These are phyloP conservation scores for Heterocephalus glaber DNA, from an alignment of 2,113 vertebrate genomes.

Conservation along the genomic window DNA sequence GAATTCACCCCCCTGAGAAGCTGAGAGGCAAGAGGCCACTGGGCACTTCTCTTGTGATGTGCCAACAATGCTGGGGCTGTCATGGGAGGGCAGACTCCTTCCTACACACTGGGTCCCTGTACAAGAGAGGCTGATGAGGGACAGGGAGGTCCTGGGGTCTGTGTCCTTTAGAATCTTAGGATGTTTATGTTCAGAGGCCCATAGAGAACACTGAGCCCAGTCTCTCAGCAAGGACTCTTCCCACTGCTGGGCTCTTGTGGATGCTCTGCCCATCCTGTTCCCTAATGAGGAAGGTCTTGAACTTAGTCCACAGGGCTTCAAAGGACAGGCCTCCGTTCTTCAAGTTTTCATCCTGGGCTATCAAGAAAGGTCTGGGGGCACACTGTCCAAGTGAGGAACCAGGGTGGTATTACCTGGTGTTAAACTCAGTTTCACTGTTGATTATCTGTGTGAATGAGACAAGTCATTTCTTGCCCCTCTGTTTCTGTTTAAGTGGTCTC, in stretches of 20 bases:
- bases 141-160: not conserved
- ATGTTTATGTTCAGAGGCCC: not conserved
- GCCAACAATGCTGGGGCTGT: not conserved
- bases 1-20: not conserved
- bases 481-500: not conserved
- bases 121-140: not conserved
- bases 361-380: not conserved
- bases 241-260: not conserved
- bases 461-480: not conserved
- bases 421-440: not conserved
- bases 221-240: not conserved
- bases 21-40: not conserved
- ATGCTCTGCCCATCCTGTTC: not conserved
- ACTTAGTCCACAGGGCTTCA: not conserved
- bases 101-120: not conserved
- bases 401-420: not conserved
- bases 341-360: not conserved
- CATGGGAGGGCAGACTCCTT: not conserved
- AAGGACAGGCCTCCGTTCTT: not conserved
- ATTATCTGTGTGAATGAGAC: not conserved
- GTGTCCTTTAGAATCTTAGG: not conserved
- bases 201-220: not conserved
- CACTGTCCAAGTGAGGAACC: not conserved
- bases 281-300: not conserved
- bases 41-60: not conserved